Conservation (phyloP, 2,888 invertebrate genomes). For the Beris chalybata region DNA sequence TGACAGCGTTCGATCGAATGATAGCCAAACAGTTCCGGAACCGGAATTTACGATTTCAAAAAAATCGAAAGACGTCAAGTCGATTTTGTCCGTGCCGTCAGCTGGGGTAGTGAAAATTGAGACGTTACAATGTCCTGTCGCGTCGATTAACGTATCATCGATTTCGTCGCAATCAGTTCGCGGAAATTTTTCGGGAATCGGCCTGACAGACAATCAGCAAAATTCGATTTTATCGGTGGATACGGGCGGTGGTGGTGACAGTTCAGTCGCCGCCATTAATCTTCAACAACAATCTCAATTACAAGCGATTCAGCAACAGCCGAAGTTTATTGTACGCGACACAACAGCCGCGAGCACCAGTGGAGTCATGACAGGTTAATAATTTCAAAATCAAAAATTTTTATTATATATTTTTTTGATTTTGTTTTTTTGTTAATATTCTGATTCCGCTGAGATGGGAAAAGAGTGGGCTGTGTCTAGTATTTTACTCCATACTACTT, state of each 20-base stretch:
- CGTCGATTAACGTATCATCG: slow-evolving; percentile 41
- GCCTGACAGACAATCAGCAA: slow-evolving; percentile 19
- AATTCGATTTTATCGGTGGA: slow-evolving; percentile 31
- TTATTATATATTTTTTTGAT: neutral
- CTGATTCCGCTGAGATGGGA: neutral
- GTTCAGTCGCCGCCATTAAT: slow-evolving; percentile 8
- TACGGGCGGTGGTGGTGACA: slow-evolving; percentile 39
- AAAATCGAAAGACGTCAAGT: slow-evolving; percentile 8
- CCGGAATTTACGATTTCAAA: slow-evolving; percentile 2
- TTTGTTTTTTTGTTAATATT: neutral
- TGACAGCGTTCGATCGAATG: slow-evolving; percentile 17
- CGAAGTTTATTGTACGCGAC: slow-evolving; percentile 38
- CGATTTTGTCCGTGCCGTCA: slow-evolving; percentile 39
- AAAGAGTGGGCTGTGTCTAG: no score
- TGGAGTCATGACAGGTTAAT: slow-evolving; percentile 45
- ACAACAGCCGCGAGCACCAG: slow-evolving; percentile 40
- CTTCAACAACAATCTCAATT: slow-evolving; percentile 35
- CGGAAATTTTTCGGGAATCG: neutral
- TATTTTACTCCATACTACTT: no score
- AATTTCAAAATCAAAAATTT: neutral
- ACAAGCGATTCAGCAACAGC: slow-evolving; percentile 37
- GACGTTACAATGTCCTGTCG: slow-evolving; percentile 41
- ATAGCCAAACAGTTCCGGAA: slow-evolving; percentile 13
- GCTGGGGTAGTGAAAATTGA: no score
- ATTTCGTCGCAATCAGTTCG: no score